These are phyloP conservation scores for Etheostoma nigrum DNA, from an alignment of 2,797 vertebrate species.

Conservation along the genomic window DNA sequence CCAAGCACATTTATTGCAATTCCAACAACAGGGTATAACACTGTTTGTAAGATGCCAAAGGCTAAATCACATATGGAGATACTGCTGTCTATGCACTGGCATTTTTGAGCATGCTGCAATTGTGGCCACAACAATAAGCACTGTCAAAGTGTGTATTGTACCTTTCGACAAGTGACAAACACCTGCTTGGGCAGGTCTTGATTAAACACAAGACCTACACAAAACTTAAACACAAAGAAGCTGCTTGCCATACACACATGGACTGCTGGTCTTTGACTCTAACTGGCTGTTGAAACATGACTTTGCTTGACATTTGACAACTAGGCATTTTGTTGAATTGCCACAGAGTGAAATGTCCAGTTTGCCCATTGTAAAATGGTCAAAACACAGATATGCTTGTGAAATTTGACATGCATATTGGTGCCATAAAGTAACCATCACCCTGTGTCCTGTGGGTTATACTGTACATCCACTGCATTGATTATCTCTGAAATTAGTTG, in stretches of 20 bases:
- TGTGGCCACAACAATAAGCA: slow-evolving; percentile 1
- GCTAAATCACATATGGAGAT: slow-evolving; percentile 15
- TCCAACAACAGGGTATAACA: slow-evolving; percentile 9
- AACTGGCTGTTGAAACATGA: background rate
- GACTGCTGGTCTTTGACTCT: background rate
- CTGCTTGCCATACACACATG: no score
- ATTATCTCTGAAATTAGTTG: background rate
- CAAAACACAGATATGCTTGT: background rate
- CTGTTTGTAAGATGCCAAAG: slow-evolving; percentile 16
- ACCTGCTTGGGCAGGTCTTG: background rate
- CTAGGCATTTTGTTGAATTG: background rate
- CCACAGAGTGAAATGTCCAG: background rate
- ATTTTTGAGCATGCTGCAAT: background rate
- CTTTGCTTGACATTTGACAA: background rate
- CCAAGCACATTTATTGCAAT: slow-evolving; percentile 6
- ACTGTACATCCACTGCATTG: background rate
- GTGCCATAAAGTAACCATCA: background rate
- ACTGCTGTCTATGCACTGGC: background rate
- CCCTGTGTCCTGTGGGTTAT: background rate
- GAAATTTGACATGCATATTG: background rate
- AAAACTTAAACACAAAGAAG: background rate
- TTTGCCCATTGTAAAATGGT: background rate
- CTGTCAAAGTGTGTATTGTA: background rate
- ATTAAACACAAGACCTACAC: background rate
- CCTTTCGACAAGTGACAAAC: slow-evolving; percentile 3